Evolutionary conservation across 2,113 vertebrate genomes (phyloP).

Genomic region (Crotophaga sulcirostris): DNA sequence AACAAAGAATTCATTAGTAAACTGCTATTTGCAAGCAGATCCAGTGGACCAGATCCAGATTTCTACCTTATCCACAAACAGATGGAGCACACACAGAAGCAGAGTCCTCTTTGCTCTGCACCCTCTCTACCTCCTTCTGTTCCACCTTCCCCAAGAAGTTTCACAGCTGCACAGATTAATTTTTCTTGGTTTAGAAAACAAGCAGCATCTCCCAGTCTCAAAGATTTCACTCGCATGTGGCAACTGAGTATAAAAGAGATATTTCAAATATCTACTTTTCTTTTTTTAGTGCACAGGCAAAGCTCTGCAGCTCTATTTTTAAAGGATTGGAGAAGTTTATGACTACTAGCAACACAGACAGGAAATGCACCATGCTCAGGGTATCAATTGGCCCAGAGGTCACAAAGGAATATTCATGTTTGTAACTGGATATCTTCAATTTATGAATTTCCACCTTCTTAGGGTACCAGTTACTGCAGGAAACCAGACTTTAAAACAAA

Average conservation of each 20-base stretch:
- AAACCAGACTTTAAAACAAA: neutral
- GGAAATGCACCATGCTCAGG: neutral
- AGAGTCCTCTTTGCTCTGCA: neutral
- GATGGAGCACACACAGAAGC: neutral
- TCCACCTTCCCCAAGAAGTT: neutral
- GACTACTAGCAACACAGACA: neutral
- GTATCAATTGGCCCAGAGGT: neutral
- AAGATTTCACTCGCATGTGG: neutral
- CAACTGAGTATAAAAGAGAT: neutral
- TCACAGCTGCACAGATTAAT: neutral
- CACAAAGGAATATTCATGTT: neutral
- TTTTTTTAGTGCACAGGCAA: neutral
- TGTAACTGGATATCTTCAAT: neutral
- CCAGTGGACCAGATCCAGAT: neutral
- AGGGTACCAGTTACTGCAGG: neutral
- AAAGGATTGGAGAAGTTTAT: neutral
- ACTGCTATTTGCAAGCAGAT: neutral
- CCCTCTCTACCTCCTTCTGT: neutral
- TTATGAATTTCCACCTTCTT: neutral
- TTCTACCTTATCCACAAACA: rapidly evolving
- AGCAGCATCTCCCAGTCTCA: neutral
- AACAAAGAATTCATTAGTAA: neutral
- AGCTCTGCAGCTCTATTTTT: neutral
- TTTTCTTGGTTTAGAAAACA: neutral
- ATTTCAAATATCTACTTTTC: neutral